Percentiles rank a stretch among this genome's conserved stretches.
Evolutionary conservation across 2,113 vertebrate species (phyloP).

Genomic region (Oreocharis arfaki): DNA sequence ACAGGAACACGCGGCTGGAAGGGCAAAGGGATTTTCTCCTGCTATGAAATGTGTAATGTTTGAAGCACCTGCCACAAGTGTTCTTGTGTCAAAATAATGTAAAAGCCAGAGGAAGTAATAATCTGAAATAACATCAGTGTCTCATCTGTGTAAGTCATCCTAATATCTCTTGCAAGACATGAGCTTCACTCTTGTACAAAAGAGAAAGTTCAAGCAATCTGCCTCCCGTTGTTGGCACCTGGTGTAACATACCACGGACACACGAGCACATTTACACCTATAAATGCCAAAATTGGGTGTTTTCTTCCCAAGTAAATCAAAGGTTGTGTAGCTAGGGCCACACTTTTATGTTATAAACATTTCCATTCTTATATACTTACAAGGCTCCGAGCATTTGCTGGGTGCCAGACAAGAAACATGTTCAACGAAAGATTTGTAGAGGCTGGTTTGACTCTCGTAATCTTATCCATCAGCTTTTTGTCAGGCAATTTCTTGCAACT

Average conservation of each 20-base stretch:
- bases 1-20: fast-evolving
- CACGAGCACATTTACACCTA: background rate
- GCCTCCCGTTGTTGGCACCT: background rate
- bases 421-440: background rate
- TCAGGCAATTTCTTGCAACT: background rate
- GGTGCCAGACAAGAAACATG: background rate
- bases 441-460: background rate
- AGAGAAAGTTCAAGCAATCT: background rate
- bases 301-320: background rate
- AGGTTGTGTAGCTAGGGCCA: background rate
- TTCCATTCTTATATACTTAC: background rate
- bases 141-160: background rate
- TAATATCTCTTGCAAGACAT: background rate
- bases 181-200: background rate
- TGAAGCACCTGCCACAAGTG: background rate
- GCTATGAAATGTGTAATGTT: background rate
- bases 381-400: background rate
- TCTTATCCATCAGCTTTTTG: background rate
- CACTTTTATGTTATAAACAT: background rate
- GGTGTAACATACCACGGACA: background rate
- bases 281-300: background rate
- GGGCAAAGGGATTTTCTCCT: background rate
- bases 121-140: background rate
- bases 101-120: background rate
- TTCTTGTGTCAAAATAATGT: background rate